phyloP scores from a whole-genome alignment of 2,797 vertebrate genomes.

The Capromys pilorides region DNA sequence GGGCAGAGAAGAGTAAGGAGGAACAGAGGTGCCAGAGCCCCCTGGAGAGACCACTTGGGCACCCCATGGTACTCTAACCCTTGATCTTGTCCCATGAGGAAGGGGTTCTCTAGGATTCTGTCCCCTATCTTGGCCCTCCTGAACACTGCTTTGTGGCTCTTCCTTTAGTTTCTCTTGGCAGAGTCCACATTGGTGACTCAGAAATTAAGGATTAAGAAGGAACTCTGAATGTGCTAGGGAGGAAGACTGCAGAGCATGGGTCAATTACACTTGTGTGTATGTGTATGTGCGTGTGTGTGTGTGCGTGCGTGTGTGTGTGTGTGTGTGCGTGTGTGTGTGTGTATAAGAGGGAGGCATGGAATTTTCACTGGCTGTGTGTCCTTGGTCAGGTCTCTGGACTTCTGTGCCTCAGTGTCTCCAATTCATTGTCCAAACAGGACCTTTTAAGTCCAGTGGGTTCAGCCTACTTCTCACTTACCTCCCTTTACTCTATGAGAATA shows the following conservation, averaged over 20 bases:
- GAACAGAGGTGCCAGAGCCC: background rate
- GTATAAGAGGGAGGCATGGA: background rate
- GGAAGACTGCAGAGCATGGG: background rate
- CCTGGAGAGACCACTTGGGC: background rate
- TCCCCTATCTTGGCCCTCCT: background rate
- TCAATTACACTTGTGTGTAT: no score
- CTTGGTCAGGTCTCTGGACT: background rate
- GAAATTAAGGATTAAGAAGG: constrained; percentile 30
- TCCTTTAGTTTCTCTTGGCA: background rate
- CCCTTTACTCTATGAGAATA: background rate
- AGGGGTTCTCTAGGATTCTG: background rate
- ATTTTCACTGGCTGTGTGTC: background rate
- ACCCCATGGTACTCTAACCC: background rate
- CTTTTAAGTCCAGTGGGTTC: background rate
- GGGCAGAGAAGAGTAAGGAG: background rate
- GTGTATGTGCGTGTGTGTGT: no score
- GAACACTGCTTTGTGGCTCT: background rate
- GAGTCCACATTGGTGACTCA: background rate
- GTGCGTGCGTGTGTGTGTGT: background rate
- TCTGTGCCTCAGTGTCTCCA: constrained; percentile 59
- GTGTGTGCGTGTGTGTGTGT: background rate
- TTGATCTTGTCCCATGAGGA: background rate
- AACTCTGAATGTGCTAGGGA: background rate
- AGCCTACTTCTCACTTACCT: background rate
- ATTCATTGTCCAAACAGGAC: background rate